Evolutionary conservation across 2,888 invertebrate species (phyloP), one percentile per base, ranked within the genome.

Genomic region (Ichneumoninae sp.): DNA sequence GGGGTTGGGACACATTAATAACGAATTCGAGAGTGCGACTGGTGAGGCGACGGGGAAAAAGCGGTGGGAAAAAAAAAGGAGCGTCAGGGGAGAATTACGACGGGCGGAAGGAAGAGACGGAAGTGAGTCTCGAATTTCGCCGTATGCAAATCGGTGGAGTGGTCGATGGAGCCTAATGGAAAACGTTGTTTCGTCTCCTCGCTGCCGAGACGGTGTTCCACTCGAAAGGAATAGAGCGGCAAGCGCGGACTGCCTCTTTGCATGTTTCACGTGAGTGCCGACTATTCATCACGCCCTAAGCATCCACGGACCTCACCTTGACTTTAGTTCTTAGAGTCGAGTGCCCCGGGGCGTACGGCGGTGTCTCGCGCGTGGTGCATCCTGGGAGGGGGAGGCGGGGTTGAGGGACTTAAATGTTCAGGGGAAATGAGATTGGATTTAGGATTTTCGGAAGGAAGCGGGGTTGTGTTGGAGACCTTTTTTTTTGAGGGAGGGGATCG

Each of bases 221-320:
- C 54, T 54, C 10, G 54, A 3, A 22, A 3, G 54, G 22, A 54
- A 22, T 22, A 3, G 57, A 10, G 10, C 22, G 22, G 54, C 19
- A 10, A 22, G 57, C 3, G 57, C 57, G 1, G 47, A 44, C 44
- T 63, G 57, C 26, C 74, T 63, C 19, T 63, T 13, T 13, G 50
- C 30, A 65, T 75, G 75, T 33, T 65, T 65, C 75, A 65, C 75
- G 50, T 50, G 50, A 65, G 50, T 65, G 65, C 75, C 65, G 13
- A 33, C 75, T 22, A 75, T 75, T 75, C 50, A 65, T 75, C 75
- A 75, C 65, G 30, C 30, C 73, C 22, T 65, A 8, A 19, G 63
- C 47, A 33, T 26, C 74, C 22, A 26, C 73, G 63, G 50, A 30
- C 30, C 33, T 60, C 60, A 30, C 74, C 63, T 60, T 65, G 74